Evolutionary conservation across 1,140 invertebrate genomes (phyloP).

Genomic region (Oppia nitens): DNA sequence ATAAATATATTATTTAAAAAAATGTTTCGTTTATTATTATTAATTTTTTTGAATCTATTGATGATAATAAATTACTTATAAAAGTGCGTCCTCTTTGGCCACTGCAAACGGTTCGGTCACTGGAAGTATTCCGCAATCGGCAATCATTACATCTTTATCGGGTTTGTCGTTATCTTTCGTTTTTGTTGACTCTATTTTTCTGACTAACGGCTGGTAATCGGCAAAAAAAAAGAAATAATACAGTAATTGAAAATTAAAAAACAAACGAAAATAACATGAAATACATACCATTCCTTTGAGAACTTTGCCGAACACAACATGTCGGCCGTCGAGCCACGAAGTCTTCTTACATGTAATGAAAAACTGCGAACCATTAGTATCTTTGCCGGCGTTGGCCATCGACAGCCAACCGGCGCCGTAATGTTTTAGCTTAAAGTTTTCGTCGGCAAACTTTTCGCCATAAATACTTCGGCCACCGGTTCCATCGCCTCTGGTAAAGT

Average conservation of each 20-base stretch:
- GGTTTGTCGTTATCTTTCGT: conserved; percentile 32
- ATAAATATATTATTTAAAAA: too few species aligned
- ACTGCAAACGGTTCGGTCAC: conserved; percentile 37
- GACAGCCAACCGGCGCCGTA: conserved; percentile 66
- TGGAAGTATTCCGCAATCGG: conserved; percentile 22
- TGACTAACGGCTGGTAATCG: conserved; percentile 36
- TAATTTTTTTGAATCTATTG: too few species aligned
- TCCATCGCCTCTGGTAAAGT: conserved; percentile 87
- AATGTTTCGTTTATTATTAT: too few species aligned
- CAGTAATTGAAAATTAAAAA: not conserved
- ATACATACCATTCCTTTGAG: conserved; percentile 66
- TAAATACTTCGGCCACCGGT: conserved; percentile 61
- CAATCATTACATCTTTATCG: conserved; percentile 30
- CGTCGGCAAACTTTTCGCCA: conserved; percentile 78
- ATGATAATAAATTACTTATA: too few species aligned
- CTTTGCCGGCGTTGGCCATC: conserved; percentile 83
- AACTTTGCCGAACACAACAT: conserved; percentile 42
- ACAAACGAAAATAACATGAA: conserved; percentile 12
- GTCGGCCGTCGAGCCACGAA: conserved; percentile 73
- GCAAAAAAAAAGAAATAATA: conserved; percentile 4
- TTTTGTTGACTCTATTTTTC: conserved; percentile 33
- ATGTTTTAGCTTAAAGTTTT: conserved; percentile 80
- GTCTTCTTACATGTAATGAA: conserved; percentile 86
- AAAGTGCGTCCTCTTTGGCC: conserved; percentile 54
- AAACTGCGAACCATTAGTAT: conserved; percentile 97